Evolutionary conservation across 2,113 vertebrate species (phyloP), one percentile per base, ranked within the genome.

Genomic region (Mystacornis crossleyi): DNA sequence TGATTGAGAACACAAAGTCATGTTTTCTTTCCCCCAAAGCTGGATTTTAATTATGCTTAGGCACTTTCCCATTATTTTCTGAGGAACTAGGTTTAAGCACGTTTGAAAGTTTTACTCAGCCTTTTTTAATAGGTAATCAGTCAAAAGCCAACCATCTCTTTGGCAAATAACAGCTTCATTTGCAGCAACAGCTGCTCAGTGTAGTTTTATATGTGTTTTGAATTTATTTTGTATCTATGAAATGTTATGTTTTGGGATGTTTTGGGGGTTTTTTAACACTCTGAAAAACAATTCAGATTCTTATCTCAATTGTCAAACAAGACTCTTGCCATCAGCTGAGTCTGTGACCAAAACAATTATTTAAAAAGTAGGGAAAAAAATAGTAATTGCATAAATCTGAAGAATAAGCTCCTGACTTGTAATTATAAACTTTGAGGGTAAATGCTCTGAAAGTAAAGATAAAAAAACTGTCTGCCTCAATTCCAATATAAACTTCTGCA

Each of bases 361-460:
- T 81, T 74, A 1, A 93, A 57, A 70, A 86, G 8, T 14, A 4
- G 9, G 24, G 3, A 1, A 4, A 14, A 31, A 55, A n/a, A 28
- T 12, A 48, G 40, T 29, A 48, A 58, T 55, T 84, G 23, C 38
- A 73, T 79, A 91, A 84, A 94, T 28, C 50, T 89, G 34, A 77
- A 82, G 58, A 91, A 90, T 66, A 91, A 58, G 81, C 29, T 93
- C 55, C 74, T 94, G 87, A 73, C 19, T 88, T 90, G n/a, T 17
- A 86, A 65, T 74, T 89, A 71, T 13, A 62, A 87, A 90, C 17
- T 34, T 78, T 66, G 54, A 72, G 24, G 38, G 54, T 18, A 90
- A 75, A 88, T 73, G 21, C 58, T 82, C 43, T 62, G 36, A 90
- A n/a, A 93, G 29, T 66, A 77, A 72, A 61, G 48, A 66, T 58